These are phyloP conservation scores for Terrapene triunguis DNA, from an alignment of 2,113 vertebrate genomes.

Conservation along the genomic window DNA sequence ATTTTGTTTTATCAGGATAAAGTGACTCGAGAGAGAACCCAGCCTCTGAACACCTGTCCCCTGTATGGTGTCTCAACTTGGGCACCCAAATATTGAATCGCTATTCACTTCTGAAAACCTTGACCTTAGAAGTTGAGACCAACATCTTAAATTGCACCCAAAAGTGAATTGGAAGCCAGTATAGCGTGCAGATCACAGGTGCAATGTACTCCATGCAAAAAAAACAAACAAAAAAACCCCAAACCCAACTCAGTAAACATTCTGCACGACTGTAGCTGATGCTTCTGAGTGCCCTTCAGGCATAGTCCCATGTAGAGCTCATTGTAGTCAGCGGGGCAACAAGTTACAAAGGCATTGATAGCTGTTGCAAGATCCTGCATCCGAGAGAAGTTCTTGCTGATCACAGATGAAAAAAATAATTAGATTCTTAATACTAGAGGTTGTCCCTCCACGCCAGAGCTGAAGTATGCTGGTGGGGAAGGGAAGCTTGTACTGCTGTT, in stretches of 20 bases:
- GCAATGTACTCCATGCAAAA: not conserved
- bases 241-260: not conserved
- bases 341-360: not conserved
- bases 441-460: not conserved
- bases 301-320: not conserved
- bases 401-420: not conserved
- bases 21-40: not conserved
- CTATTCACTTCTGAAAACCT: not conserved
- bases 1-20: slow-evolving; percentile 43
- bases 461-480: not conserved
- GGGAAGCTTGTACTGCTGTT: not conserved
- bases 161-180: not conserved
- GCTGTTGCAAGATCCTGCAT: not conserved
- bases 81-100: not conserved
- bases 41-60: not conserved
- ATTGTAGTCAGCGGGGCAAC: not conserved
- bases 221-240: too few species aligned
- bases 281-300: not conserved
- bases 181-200: not conserved
- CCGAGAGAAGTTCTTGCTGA: not conserved
- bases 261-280: not conserved
- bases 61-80: not conserved
- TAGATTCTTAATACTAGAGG: not conserved
- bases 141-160: not conserved
- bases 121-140: too few species aligned